These are phyloP conservation scores for Platycheirus albimanus DNA, from an alignment of 2,888 invertebrate species.

Conservation along the genomic window DNA sequence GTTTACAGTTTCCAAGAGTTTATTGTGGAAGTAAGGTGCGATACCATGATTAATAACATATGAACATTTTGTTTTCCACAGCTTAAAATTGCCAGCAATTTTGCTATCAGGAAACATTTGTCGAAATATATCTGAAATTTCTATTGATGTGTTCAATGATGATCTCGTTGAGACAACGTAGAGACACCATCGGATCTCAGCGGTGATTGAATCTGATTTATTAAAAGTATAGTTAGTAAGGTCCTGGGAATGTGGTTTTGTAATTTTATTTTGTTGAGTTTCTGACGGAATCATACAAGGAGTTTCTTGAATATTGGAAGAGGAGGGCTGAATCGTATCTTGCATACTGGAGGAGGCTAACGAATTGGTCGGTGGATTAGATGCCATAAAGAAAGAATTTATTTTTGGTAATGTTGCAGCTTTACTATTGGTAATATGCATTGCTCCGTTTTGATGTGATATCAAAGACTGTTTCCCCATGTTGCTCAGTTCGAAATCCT, in stretches of 20 bases:
- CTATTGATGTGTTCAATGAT: not conserved
- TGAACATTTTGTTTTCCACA: not conserved
- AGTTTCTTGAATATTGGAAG: not conserved
- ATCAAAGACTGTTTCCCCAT: not conserved
- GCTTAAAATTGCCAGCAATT: constrained; percentile 1
- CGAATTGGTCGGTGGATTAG: not conserved
- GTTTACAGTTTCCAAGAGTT: not conserved
- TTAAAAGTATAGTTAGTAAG: not conserved
- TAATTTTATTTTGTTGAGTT: not conserved
- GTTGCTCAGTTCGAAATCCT: not conserved
- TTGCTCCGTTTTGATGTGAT: constrained; percentile 3
- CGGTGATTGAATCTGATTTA: not conserved
- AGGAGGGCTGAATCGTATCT: no score
- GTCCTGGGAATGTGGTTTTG: constrained; percentile 1
- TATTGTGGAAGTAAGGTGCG: not conserved
- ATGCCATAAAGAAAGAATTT: not conserved
- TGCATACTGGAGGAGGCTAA: not conserved
- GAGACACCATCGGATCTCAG: not conserved
- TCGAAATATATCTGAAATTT: not conserved
- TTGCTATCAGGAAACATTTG: not conserved
- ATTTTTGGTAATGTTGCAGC: not conserved
- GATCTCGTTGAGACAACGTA: constrained; percentile 6
- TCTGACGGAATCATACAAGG: not conserved
- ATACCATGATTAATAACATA: not conserved
- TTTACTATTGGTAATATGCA: not conserved